Base-by-base conservation (phyloP, 37 sponge, comb jelly and placozoan species). In the Agelas oroides region DNA sequence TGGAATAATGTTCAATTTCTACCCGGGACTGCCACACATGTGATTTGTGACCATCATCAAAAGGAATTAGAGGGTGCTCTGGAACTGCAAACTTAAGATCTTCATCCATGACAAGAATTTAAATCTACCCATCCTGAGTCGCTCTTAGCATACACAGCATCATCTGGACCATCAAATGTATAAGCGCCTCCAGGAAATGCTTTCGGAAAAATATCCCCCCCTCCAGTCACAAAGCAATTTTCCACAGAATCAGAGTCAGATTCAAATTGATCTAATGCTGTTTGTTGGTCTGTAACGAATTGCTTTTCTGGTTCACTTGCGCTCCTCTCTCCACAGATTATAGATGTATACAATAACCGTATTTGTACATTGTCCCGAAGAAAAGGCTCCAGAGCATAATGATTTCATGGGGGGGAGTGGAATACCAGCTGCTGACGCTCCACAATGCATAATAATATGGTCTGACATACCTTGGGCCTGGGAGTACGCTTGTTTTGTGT, bases 1-100 rank as follows among this genome's bases (percentile, higher is more conserved):
- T n/a, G n/a, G n/a, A n/a, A n/a, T n/a, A n/a, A n/a, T n/a, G n/a
- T n/a, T n/a, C n/a, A n/a, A n/a, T n/a, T n/a, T n/a, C n/a, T n/a
- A n/a, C n/a, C n/a, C n/a, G n/a, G n/a, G n/a, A n/a, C n/a, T n/a
- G 34, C 68, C 1, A 68, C 40, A 80, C 19, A 25, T 80, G 81
- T 8, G 25, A 24, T n/a, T 39, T 39, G 56, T 80, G 81, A 18
- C 81, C 81, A 65, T 80, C 81, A 63, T 24, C 28, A 32, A 80
- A 11, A 14, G 71, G 36, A 30, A 80, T 70, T 24, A 80, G 5
- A 5, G 70, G 70, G 15, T 36, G 66, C 56, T 56, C 27, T 13
- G 81, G 3, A 70, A 23, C 66, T 37, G 53, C 69, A 37, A 34
- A 46, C 15, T 20, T 39, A 27, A 72, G 24, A 72, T 54, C 18